phyloP scores from a whole-genome alignment of 2,113 vertebrate genomes.

The Halcyon malimbica region DNA sequence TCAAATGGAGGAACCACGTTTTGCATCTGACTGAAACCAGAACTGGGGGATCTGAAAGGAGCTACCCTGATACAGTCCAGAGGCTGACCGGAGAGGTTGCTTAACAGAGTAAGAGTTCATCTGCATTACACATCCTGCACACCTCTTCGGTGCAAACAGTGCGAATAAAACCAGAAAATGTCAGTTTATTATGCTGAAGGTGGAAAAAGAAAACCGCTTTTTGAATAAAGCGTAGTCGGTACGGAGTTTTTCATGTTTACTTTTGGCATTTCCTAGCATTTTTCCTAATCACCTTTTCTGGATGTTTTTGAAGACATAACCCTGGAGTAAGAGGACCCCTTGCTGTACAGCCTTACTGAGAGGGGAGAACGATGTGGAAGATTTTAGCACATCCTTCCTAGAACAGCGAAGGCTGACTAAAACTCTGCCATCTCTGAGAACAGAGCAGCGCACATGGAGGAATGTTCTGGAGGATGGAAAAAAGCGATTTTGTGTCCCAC shows the following conservation, averaged over 20 bases:
- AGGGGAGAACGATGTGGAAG: background rate
- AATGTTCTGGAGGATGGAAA: background rate
- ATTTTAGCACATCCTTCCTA: background rate
- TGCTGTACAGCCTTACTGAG: background rate
- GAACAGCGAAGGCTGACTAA: background rate
- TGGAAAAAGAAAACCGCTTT: background rate
- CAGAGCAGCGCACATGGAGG: background rate
- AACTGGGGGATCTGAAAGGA: background rate
- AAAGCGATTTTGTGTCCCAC: accelerated
- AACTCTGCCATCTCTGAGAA: background rate
- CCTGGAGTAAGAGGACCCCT: background rate
- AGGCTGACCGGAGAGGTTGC: background rate
- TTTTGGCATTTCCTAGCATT: background rate
- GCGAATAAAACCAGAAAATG: background rate
- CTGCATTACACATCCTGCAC: background rate
- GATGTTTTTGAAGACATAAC: background rate
- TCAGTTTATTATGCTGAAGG: background rate
- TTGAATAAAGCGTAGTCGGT: background rate
- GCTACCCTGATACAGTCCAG: background rate
- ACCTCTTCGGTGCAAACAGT: background rate
- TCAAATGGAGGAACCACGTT: background rate
- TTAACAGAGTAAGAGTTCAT: background rate
- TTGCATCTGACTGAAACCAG: background rate
- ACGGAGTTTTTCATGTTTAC: background rate
- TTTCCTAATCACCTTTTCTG: background rate